Evolutionary conservation across 2,113 vertebrate genomes (phyloP), one percentile per base, ranked within the genome.

Genomic region (Gobiocypris rarus): DNA sequence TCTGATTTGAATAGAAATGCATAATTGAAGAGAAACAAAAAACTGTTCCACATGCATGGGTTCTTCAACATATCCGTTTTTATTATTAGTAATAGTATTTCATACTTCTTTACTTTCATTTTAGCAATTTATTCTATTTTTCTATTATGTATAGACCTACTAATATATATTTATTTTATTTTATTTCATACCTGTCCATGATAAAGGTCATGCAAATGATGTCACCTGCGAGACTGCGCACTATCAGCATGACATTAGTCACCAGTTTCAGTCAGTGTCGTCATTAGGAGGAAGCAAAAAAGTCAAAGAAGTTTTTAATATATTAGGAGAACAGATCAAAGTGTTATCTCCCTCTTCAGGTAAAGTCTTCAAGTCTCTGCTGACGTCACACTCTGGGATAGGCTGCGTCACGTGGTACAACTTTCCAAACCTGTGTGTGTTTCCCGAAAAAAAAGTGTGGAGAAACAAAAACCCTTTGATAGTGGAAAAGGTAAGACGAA

Each of bases 351-450:
- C 26, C 52, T 43, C 59, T 75, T 54, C 83, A 50, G 50, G 48
- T 41, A 6, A 48, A 81, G 65, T 75, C 43, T 13, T n/a, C 34
- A 26, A 67, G 71, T 81, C 70, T 77, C 84, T 31, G 8, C 26
- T 86, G 82, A 89, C 88, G 88, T 87, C 88, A 87, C 74, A 15
- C 41, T 22, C 59, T 9, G 84, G 88, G 88, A 86, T 86, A 28
- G 88, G 86, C 84, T 63, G 80, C 19, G 79, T 89, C 88, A 89
- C 88, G 86, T 89, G 88, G 61, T 85, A 15, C 19, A 54, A 74
- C 50, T 82, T 87, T 86, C 84, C 84, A 69, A 79, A 83, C 82
- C 84, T 34, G 82, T 81, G 84, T 67, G 79, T 56, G 84, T 70
- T 78, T 75, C n/a, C 59, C 50, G 41, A 9, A 71, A 78, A n/a